phyloP scores from a whole-genome alignment of 2,888 invertebrate genomes.

The Camptogramma bilineatum region DNA sequence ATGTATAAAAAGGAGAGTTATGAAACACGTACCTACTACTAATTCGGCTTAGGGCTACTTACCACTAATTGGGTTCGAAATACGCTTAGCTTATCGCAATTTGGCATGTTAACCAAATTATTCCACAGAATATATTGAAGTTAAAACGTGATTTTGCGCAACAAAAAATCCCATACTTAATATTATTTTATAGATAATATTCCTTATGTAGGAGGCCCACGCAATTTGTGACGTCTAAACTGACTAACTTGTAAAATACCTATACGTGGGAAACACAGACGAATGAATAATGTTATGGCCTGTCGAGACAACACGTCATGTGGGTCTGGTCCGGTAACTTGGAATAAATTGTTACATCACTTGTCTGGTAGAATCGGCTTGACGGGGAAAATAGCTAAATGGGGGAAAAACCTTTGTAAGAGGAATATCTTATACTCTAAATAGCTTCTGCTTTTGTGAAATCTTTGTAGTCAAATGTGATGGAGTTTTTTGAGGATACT shows the following conservation, averaged over 20 bases:
- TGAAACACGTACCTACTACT: background rate
- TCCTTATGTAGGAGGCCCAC: background rate
- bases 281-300: constrained; percentile 13
- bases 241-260: constrained; percentile 12
- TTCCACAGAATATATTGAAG: background rate
- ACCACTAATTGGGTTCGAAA: constrained; percentile 3
- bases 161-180: background rate
- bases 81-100: background rate
- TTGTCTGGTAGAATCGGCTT: background rate
- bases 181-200: background rate
- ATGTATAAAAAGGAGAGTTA: background rate
- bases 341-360: background rate
- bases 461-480: too few relatives aligned
- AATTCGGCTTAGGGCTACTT: background rate
- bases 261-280: constrained; percentile 24
- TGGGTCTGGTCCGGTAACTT: constrained; percentile 21
- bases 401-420: background rate
- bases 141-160: background rate
- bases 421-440: background rate
- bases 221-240: constrained; percentile 17
- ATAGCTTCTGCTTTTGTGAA: too few relatives aligned
- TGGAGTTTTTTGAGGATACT: too few relatives aligned
- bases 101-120: background rate
- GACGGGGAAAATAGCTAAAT: background rate
- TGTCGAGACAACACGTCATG: constrained; percentile 19